These are phyloP conservation scores for Drosophila repletoides DNA, from an alignment of 1,140 invertebrate species.

Conservation along the genomic window DNA sequence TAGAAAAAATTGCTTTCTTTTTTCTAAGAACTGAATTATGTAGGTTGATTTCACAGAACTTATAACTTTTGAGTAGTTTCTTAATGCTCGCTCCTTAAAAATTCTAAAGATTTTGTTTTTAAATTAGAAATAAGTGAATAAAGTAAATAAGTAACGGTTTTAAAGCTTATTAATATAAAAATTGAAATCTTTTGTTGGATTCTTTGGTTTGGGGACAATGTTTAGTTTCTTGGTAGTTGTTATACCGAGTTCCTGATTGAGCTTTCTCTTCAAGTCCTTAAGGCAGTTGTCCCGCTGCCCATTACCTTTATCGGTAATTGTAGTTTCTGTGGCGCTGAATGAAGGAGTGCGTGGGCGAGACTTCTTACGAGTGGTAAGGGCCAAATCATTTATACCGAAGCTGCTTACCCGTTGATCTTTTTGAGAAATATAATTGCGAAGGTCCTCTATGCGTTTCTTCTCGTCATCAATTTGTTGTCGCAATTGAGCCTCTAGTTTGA, in stretches of 20 bases:
- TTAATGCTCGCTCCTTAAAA: too few relatives aligned
- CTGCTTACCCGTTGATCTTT: neutral
- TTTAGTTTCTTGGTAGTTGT: neutral
- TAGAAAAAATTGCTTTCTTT: too few relatives aligned
- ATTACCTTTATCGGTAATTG: neutral
- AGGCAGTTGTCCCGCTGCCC: neutral
- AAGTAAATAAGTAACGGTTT: too few relatives aligned
- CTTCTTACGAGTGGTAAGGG: neutral
- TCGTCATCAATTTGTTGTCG: conserved; percentile 21
- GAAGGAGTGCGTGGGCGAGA: conserved; percentile 11
- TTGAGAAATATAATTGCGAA: conserved; percentile 15
- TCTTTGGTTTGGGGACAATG: too few relatives aligned
- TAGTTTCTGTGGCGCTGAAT: neutral
- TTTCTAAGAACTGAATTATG: too few relatives aligned
- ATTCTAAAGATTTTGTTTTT: too few relatives aligned
- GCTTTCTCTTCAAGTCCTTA: neutral
- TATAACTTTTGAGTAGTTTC: too few relatives aligned
- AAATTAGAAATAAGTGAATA: too few relatives aligned
- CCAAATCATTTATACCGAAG: neutral
- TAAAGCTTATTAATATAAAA: too few relatives aligned
- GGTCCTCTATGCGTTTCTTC: conserved; percentile 13
- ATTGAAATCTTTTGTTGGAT: too few relatives aligned
- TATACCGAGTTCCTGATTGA: neutral
- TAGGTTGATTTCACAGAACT: too few relatives aligned
- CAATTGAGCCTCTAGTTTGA: conserved; percentile 39